Evolutionary conservation across 2,888 invertebrate species (phyloP).

Genomic region (Hylaea fasciaria): DNA sequence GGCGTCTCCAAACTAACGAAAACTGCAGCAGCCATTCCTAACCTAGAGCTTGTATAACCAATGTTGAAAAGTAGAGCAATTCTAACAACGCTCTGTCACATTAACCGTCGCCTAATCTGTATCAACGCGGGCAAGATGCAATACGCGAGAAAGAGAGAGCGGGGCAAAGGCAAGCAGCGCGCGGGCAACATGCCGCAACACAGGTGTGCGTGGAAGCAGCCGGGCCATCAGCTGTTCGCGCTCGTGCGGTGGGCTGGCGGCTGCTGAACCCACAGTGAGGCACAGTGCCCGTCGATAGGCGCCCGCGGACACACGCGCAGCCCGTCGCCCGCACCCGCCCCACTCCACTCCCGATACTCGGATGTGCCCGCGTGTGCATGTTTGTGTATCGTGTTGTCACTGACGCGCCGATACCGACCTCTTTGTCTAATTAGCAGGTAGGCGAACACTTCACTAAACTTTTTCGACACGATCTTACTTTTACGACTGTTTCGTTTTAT

Average conservation of each 20-base stretch:
- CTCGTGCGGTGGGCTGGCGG: slow-evolving; percentile 61
- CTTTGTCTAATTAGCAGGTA: slow-evolving; percentile 83
- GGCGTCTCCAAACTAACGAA: too few relatives aligned
- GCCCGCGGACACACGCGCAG: slow-evolving; percentile 70
- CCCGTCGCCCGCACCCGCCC: slow-evolving; percentile 55
- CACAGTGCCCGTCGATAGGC: slow-evolving; percentile 72
- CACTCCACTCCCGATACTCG: slow-evolving; percentile 46
- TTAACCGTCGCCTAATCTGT: slow-evolving; percentile 1
- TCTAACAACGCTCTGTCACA: not conserved
- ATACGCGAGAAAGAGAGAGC: slow-evolving; percentile 67
- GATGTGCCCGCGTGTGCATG: slow-evolving; percentile 74
- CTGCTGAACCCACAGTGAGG: slow-evolving; percentile 34
- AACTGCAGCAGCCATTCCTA: too few relatives aligned
- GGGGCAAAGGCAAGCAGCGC: slow-evolving; percentile 36
- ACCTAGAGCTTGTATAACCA: not conserved
- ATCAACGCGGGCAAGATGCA: slow-evolving; percentile 48
- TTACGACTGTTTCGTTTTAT: slow-evolving; percentile 30
- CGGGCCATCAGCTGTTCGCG: slow-evolving; percentile 72
- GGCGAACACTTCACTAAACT: slow-evolving; percentile 60
- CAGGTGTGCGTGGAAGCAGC: slow-evolving; percentile 72
- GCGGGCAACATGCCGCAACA: slow-evolving; percentile 44
- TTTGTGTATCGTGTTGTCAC: slow-evolving; percentile 71
- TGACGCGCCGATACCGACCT: slow-evolving; percentile 70
- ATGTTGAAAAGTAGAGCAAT: slow-evolving; percentile 5
- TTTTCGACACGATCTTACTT: slow-evolving; percentile 32